Evolutionary conservation across 2,888 invertebrate genomes (phyloP).

Genomic region (Deroplatys truncata): DNA sequence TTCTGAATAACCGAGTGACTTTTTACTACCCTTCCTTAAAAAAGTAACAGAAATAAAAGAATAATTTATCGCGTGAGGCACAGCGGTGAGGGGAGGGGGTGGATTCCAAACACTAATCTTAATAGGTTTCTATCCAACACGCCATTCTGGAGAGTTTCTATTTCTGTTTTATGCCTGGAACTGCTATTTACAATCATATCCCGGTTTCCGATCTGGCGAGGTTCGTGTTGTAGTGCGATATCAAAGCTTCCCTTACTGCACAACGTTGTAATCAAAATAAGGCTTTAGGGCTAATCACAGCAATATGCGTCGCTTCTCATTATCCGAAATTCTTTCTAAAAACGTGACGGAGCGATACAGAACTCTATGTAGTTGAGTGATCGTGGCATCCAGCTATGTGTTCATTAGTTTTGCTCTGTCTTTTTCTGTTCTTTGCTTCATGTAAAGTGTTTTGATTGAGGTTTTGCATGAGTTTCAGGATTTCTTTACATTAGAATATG

Average conservation of each 20-base stretch:
- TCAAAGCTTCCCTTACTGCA: neutral
- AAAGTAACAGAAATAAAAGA: neutral
- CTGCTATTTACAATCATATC: neutral
- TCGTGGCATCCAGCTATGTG: too few species aligned
- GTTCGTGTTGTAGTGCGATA: neutral
- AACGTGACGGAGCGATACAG: neutral
- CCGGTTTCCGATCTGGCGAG: neutral
- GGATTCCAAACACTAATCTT: neutral
- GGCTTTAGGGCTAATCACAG: neutral
- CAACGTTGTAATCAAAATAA: neutral
- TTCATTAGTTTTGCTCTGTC: too few species aligned
- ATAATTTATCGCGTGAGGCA: neutral
- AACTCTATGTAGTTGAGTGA: neutral
- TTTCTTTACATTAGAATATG: too few species aligned
- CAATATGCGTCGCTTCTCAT: neutral
- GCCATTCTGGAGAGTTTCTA: neutral
- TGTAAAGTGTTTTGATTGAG: too few species aligned
- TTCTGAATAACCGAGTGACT: neutral
- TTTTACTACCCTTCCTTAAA: neutral
- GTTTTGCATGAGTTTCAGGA: too few species aligned
- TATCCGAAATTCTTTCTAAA: neutral
- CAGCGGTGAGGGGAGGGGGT: neutral
- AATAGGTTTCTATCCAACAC: neutral
- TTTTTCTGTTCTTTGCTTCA: too few species aligned
- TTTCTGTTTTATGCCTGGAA: neutral